Conservation (phyloP, 2,113 vertebrate genomes). For the Trogon surrucura region DNA sequence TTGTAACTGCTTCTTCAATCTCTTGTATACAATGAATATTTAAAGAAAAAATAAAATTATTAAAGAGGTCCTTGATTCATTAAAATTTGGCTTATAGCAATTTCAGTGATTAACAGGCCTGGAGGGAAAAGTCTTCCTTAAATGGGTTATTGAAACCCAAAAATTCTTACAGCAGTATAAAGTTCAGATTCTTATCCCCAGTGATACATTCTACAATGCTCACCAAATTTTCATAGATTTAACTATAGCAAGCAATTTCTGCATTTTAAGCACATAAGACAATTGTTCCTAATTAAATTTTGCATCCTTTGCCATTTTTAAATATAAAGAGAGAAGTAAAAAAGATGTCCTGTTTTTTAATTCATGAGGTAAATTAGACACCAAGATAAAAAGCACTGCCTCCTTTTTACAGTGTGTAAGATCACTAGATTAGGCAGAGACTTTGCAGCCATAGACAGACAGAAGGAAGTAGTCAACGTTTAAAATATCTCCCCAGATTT, state of each 20-base stretch:
- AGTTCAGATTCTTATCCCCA: background rate
- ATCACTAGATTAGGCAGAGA: background rate
- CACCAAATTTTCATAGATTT: background rate
- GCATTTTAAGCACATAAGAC: background rate
- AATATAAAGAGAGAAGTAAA: background rate
- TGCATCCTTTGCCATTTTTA: background rate
- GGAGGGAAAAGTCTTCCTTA: background rate
- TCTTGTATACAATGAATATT: background rate
- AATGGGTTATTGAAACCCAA: background rate
- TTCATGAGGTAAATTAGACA: background rate
- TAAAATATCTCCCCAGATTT: background rate
- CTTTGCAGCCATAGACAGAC: background rate
- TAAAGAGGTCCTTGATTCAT: background rate
- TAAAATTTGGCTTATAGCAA: background rate
- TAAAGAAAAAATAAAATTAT: background rate
- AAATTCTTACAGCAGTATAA: background rate
- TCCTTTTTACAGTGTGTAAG: background rate
- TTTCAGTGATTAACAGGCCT: background rate
- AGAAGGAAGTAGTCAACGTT: background rate
- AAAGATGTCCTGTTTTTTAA: background rate
- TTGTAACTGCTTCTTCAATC: background rate
- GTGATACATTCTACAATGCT: background rate
- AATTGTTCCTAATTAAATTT: background rate
- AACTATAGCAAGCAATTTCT: background rate
- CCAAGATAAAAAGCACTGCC: background rate